Conservation (phyloP, 2,113 vertebrate genomes). For the Hippocampus comes region DNA sequence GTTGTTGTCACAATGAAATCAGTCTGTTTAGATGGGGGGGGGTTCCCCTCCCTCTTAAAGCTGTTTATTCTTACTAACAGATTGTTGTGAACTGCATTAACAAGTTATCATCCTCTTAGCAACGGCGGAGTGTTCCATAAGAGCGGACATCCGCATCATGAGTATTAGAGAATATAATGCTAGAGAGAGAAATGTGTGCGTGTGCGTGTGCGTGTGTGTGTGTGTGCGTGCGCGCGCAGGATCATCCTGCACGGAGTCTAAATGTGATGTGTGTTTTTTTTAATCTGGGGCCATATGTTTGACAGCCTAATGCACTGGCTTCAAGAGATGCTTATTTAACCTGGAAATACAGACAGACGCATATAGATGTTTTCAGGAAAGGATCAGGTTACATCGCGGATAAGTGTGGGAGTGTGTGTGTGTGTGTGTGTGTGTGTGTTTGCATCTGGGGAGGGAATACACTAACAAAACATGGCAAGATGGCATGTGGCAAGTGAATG, state of each 20-base stretch:
- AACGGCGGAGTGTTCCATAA: background rate
- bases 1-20: constrained; percentile 2
- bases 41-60: background rate
- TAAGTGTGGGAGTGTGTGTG: constrained; percentile 20
- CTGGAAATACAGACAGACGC: constrained; percentile 11
- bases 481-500: constrained; percentile 24
- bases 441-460: background rate
- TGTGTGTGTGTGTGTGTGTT: background rate
- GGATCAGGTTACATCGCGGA: constrained; percentile 36
- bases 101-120: background rate
- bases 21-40: background rate
- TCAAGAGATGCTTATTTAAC: constrained; percentile 48
- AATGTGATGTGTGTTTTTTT: constrained; percentile 42
- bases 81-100: constrained; percentile 5
- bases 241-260: constrained; percentile 13
- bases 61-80: constrained; percentile 8
- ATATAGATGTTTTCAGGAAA: constrained; percentile 46
- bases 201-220: background rate
- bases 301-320: constrained; percentile 55
- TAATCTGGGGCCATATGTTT: constrained; percentile 54
- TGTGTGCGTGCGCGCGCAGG: background rate
- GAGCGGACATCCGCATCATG: constrained; percentile 1
- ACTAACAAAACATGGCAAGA: constrained; percentile 8
- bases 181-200: constrained; percentile 4
- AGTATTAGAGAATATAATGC: constrained; percentile 22